phyloP scores from a whole-genome alignment of 2,888 invertebrate genomes.

The Blomia tropicalis region DNA sequence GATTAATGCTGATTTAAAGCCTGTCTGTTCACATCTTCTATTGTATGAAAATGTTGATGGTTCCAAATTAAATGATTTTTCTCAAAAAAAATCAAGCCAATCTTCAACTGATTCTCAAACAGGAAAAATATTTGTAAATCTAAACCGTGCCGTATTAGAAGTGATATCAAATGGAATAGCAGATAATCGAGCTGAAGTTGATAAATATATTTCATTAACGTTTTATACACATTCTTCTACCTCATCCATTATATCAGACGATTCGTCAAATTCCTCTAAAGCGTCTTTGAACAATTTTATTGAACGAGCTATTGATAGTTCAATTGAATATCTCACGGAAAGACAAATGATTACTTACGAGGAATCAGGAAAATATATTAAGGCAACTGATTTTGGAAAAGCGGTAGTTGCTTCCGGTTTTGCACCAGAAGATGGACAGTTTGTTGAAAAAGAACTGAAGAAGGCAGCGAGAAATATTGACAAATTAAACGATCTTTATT shows the following conservation, averaged over 20 bases:
- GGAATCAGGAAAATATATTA: no score
- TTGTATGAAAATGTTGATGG: neutral
- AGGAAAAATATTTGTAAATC: constrained; percentile 34
- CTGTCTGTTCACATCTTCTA: constrained; percentile 65
- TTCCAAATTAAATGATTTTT: neutral
- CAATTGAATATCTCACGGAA: neutral
- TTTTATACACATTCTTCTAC: constrained; percentile 7
- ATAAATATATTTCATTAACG: constrained; percentile 43
- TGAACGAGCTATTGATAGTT: constrained; percentile 36
- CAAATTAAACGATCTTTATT: constrained; percentile 80
- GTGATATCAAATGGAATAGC: constrained; percentile 75
- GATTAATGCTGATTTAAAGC: constrained; percentile 45
- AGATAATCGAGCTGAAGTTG: constrained; percentile 51
- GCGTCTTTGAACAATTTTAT: no score
- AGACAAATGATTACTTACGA: neutral
- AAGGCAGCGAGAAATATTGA: constrained; percentile 76
- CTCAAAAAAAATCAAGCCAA: neutral
- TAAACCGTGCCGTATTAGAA: constrained; percentile 43
- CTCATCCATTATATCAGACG: no score
- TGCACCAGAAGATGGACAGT: constrained; percentile 80
- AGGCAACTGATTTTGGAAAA: constrained; percentile 47
- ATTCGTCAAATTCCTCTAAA: no score
- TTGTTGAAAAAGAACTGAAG: constrained; percentile 72
- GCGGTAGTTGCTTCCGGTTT: constrained; percentile 83
- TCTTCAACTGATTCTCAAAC: neutral